Base-by-base conservation (phyloP, 2,888 invertebrate genomes). In the Taphrorychus bicolor region DNA sequence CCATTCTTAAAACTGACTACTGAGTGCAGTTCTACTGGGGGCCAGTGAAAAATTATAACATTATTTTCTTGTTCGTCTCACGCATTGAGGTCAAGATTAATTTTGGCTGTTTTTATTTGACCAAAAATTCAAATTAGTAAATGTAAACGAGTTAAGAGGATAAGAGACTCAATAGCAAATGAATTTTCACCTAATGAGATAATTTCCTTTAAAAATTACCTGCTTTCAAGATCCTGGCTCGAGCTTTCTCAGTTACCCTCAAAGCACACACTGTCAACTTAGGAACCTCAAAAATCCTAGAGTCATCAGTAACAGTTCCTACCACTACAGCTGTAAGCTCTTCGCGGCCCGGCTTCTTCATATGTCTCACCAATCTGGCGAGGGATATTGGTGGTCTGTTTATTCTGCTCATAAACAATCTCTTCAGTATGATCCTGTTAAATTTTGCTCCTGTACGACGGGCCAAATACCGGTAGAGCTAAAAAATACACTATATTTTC, bases 381-480 rank as follows among this genome's bases (percentile, higher is more conserved):
- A 99, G 79, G 2, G 98, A 97, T 78, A 99, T 89, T 72, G 98
- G 97, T 65, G 98, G 97, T 71, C 93, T 87, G 85, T 99, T 92
- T 77, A 92, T 97, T 81, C 91, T 94, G 84, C 97, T 97, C 99
- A 99, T 99, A 84, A 97, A 98, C 79, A 99, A 86, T 78, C 99
- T 89, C 82, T 92, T 94, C 82, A 98, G 83, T 60, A 99, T 87
- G 76, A 99, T 95, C 83, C 91, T 89, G 85, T 99, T 98, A 86
- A 99, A 99, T 86, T 98, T 98, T 77, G 95, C 88, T 82, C 91
- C 91, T 51, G 98, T 98, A 83, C 98, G 91, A 76, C 98, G 91
- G 66, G 98, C 97, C 86, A 99, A 87, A 84, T 94, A 99, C 78
- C 97, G 91, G 88, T 99, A 99, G 72, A 99, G 87, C 98, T 96